These are phyloP conservation scores for Tortricodes alternella DNA, from an alignment of 2,888 invertebrate genomes.

Conservation along the genomic window DNA sequence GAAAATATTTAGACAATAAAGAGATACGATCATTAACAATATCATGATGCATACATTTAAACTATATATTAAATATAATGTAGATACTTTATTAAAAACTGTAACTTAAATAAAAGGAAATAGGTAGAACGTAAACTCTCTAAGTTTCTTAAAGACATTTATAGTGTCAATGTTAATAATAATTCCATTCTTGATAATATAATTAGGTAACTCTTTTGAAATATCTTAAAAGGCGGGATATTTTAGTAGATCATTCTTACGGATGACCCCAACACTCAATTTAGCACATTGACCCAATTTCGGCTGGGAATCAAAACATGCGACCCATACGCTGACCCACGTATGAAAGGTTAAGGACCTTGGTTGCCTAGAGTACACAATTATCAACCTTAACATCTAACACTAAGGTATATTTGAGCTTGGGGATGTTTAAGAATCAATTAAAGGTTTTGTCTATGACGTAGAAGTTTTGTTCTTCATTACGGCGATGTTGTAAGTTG, in stretches of 20 bases:
- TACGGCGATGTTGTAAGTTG: background rate
- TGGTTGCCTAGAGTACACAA: slow-evolving; percentile 36
- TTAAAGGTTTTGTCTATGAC: background rate
- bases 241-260: too few species aligned
- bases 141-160: too few species aligned
- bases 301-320: slow-evolving; percentile 37
- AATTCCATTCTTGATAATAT: too few species aligned
- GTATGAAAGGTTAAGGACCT: slow-evolving; percentile 67
- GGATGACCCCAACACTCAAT: background rate
- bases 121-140: too few species aligned
- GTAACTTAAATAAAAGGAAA: too few species aligned
- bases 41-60: too few species aligned
- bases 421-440: background rate
- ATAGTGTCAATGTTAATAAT: too few species aligned
- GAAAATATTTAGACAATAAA: too few species aligned
- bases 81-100: too few species aligned
- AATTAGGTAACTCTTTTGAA: too few species aligned
- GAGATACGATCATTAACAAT: too few species aligned
- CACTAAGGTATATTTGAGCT: slow-evolving; percentile 36
- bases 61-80: too few species aligned
- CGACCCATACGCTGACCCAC: slow-evolving; percentile 58
- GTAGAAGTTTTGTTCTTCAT: background rate
- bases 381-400: slow-evolving; percentile 38
- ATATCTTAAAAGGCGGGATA: background rate
- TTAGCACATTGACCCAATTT: slow-evolving; percentile 38